phyloP scores from a whole-genome alignment of 2,113 vertebrate genomes.

The Plecturocebus donacophilus region DNA sequence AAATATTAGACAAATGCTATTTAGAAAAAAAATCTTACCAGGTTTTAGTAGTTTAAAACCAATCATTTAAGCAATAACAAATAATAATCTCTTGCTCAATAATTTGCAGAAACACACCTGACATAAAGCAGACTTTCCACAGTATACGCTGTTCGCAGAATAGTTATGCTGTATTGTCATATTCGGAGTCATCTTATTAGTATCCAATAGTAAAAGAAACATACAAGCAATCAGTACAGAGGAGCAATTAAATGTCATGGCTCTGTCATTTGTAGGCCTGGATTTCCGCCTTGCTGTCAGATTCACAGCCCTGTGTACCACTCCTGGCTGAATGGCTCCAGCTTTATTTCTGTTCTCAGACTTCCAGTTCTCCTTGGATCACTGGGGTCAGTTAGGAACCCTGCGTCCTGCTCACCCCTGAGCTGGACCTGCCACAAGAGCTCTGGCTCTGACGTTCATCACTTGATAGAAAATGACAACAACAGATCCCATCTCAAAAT shows the following conservation, averaged over 20 bases:
- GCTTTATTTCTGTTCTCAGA: neutral
- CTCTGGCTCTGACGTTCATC: neutral
- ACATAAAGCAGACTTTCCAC: neutral
- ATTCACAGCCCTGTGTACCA: rapidly evolving
- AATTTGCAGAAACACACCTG: neutral
- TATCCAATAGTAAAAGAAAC: neutral
- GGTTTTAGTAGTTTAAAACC: neutral
- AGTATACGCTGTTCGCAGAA: rapidly evolving
- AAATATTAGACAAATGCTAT: neutral
- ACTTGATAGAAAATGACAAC: neutral
- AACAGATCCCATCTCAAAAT: neutral
- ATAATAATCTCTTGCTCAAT: neutral
- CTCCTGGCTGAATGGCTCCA: neutral
- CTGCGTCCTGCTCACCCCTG: neutral
- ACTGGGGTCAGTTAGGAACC: neutral
- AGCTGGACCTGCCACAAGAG: neutral
- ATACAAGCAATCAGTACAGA: rapidly evolving
- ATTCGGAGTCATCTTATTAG: neutral
- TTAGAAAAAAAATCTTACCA: neutral
- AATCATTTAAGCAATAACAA: neutral
- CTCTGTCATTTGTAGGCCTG: neutral
- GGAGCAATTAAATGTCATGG: rapidly evolving
- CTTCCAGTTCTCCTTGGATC: neutral
- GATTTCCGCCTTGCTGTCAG: neutral
- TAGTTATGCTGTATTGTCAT: rapidly evolving